Evolutionary conservation across 2,113 vertebrate genomes (phyloP).

Genomic region (Dicrurus megarhynchus): DNA sequence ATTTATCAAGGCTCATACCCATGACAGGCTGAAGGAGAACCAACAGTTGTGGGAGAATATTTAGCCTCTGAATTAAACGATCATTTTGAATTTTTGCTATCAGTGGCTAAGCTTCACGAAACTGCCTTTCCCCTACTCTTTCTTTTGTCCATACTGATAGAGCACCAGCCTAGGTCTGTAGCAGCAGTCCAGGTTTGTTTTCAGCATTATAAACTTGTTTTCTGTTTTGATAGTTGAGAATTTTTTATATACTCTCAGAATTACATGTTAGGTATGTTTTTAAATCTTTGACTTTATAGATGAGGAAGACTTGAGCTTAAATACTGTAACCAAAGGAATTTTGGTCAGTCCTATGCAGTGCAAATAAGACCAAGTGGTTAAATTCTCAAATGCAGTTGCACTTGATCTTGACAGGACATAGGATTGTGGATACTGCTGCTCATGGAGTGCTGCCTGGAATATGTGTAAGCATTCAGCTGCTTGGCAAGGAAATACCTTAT

Average conservation of each 20-base stretch:
- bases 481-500: background rate
- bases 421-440: background rate
- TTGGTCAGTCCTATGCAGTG: background rate
- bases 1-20: conserved; percentile 25
- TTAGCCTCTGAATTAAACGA: background rate
- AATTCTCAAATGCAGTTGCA: background rate
- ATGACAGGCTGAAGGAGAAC: conserved; percentile 15
- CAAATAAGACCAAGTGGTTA: background rate
- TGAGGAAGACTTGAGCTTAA: background rate
- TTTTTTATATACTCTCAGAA: background rate
- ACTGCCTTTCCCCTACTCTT: background rate
- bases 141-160: background rate
- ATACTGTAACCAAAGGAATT: background rate
- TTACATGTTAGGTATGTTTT: background rate
- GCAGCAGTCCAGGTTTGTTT: background rate
- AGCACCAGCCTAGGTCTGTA: background rate
- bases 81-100: background rate
- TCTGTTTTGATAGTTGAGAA: background rate
- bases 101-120: background rate
- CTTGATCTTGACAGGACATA: background rate
- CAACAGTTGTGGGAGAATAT: background rate
- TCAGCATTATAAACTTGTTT: background rate
- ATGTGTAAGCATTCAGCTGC: background rate
- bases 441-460: background rate
- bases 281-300: background rate